Base-by-base conservation (phyloP, 2,113 vertebrate species). In the Regulus satrapa region DNA sequence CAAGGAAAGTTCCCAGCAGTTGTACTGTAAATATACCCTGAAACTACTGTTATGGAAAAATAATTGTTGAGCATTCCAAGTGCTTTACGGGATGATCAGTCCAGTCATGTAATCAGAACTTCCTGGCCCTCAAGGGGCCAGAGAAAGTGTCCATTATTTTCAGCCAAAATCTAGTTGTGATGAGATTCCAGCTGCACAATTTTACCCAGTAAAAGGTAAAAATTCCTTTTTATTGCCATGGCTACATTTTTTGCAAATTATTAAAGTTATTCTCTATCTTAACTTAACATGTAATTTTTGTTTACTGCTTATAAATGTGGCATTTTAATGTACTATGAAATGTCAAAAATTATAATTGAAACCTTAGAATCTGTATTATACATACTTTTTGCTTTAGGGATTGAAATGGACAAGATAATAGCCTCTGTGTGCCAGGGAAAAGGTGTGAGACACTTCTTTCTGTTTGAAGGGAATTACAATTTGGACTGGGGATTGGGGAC, bases 1-100 rank as follows among this genome's bases (percentile, higher is more conserved):
- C 87, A 36, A 24, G 95, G 26, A 75, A 81, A 83, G 6, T 80
- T 92, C 92, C 38, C 89, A 72, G 81, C 77, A 85, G 18, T 91
- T 49, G 18, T 88, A 62, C 69, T 95, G 41, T 61, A 89, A 61
- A 71, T 72, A 88, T 95, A 92, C 72, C 28, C 79, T 94, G 82
- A 94, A 96, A 95, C 49, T 91, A 28, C 29, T 52, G 52, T 76
- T 79, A 49, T 1, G 18, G 86, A 85, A 71, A 96, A 93, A 68
- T 78, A 81, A 67, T 31, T 64, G 80, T 81, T 64, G 67, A 95
- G 21, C 24, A 8, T 56, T 75, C 51, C 38, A 85, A 94, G 91
- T 94, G 86, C 61, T 88, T 91, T 84, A 82, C 72, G 55, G 43
- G 40, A 46, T 63, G 16, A 45, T 72, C 19, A 45, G 29, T 48